A percentile compares a stretch with the other conserved stretches of the same genome.
Conservation (phyloP, 2,113 vertebrate species). For the Macheiramphus alcinus region DNA sequence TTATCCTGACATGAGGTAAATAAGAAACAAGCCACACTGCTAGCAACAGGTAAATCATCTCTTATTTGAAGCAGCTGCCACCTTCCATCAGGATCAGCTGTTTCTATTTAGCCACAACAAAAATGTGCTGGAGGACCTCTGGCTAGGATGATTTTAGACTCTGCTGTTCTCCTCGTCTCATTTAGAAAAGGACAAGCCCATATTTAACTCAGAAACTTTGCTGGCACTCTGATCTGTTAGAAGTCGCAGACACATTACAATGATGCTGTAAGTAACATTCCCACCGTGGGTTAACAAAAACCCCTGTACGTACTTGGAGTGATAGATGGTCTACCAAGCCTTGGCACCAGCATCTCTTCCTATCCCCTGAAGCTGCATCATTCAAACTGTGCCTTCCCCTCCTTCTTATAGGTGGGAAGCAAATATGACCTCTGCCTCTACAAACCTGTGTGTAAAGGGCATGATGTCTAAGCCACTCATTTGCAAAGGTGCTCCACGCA, state of each 20-base stretch:
- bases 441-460: neutral
- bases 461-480: neutral
- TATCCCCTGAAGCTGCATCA: neutral
- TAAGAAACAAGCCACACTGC: neutral
- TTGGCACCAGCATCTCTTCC: neutral
- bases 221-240: neutral
- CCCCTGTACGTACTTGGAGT: accelerated
- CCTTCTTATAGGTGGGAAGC: neutral
- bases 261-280: neutral
- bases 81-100: neutral
- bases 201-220: neutral
- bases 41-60: neutral
- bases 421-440: neutral
- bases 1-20: neutral
- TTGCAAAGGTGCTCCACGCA: neutral
- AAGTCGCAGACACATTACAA: neutral
- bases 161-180: neutral
- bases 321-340: neutral
- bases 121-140: neutral
- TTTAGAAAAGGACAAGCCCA: neutral
- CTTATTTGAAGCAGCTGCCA: neutral
- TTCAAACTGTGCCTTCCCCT: neutral
- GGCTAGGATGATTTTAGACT: neutral
- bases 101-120: neutral
- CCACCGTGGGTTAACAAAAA: neutral